Percentiles rank a stretch among this genome's conserved stretches.
Evolutionary conservation across 2,888 invertebrate species (phyloP).

Genomic region (Polymixis flavicincta): DNA sequence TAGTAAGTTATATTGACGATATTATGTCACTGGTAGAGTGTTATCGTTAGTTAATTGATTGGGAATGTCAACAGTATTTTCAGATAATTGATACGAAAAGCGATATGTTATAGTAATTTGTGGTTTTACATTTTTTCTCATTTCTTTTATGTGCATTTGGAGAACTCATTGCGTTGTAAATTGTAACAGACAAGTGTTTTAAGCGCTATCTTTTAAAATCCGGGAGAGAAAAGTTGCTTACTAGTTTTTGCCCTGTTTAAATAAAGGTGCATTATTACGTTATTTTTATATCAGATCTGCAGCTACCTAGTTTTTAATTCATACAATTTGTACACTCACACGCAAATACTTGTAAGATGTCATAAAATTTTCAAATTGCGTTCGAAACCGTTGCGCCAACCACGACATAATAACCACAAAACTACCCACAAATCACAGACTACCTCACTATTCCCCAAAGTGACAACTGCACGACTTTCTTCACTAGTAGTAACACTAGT

Average conservation of each 20-base stretch:
- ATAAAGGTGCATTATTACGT: too few relatives aligned
- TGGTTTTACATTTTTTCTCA: too few relatives aligned
- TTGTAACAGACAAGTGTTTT: not conserved
- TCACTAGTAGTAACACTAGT: not conserved
- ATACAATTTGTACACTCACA: not conserved
- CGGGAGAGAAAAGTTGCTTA: not conserved
- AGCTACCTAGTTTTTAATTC: not conserved
- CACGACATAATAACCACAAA: not conserved
- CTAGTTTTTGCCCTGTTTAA: not conserved
- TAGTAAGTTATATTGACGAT: slow-evolving; percentile 18
- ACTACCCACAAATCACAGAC: not conserved
- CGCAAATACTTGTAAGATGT: not conserved
- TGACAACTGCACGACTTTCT: slow-evolving; percentile 16
- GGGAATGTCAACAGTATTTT: not conserved
- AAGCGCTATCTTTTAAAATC: not conserved
- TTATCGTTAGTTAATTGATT: slow-evolving; percentile 18
- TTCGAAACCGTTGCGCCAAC: not conserved
- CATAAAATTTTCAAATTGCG: not conserved
- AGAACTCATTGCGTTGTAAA: too few relatives aligned
- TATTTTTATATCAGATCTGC: not conserved
- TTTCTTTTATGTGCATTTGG: too few relatives aligned
- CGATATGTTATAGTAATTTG: not conserved
- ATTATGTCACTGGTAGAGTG: slow-evolving; percentile 30
- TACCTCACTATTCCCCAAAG: not conserved
- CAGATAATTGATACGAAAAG: not conserved